Percentiles rank a stretch among this genome's conserved stretches.
These are phyloP conservation scores for Tetragonisca angustula DNA, from an alignment of 2,888 invertebrate species.

Conservation along the genomic window DNA sequence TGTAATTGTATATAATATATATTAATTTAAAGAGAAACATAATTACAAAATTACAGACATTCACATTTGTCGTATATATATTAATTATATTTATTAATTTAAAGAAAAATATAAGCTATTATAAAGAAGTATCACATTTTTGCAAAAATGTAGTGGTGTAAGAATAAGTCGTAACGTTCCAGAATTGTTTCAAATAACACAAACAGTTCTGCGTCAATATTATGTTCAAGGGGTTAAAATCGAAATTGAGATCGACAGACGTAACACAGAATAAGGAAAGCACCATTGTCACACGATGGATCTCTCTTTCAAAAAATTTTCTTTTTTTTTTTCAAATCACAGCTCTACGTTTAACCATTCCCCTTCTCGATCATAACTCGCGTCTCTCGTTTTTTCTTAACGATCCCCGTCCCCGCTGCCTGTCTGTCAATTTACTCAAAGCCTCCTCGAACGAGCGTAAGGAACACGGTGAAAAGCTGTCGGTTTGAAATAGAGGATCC, in stretches of 20 bases:
- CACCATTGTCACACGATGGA: neutral
- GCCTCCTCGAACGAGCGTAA: neutral
- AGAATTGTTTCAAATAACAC: too few species aligned
- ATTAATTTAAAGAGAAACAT: too few species aligned
- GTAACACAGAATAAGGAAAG: neutral
- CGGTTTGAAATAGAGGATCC: slow-evolving; percentile 27
- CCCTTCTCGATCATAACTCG: neutral
- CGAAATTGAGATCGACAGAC: neutral
- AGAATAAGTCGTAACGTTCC: too few species aligned
- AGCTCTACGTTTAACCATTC: neutral
- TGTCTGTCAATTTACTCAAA: neutral
- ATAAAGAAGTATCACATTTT: too few species aligned
- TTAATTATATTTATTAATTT: too few species aligned
- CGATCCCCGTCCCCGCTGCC: neutral
- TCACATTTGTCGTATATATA: too few species aligned
- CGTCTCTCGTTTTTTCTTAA: slow-evolving; percentile 15
- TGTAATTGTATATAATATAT: too few species aligned
- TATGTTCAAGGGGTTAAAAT: too few species aligned
- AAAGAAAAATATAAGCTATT: too few species aligned
- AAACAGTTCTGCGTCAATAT: too few species aligned
- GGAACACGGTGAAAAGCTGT: slow-evolving; percentile 31
- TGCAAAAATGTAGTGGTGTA: too few species aligned
- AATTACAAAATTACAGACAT: too few species aligned
- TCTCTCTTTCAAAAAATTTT: neutral
- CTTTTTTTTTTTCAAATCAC: neutral